Evolutionary conservation across 1,140 invertebrate genomes (phyloP), one percentile per base, ranked within the genome.

Genomic region (Helicoverpa zea): DNA sequence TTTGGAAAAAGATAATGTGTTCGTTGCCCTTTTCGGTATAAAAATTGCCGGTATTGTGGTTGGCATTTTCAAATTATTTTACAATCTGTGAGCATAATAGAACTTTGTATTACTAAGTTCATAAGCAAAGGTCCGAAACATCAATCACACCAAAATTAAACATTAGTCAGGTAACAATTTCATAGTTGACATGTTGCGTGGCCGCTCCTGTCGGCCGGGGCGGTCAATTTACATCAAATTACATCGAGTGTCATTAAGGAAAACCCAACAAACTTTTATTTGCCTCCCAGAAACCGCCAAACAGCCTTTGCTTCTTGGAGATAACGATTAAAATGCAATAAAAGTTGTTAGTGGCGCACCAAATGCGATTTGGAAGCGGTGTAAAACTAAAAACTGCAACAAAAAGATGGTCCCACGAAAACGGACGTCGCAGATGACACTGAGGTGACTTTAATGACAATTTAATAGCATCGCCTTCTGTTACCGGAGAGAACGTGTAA

Each of bases 161-260:
- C 87, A 91, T 88, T 77, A 91, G 84, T 88, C 88, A 88, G 87
- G 89, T 93, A 91, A 91, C 89, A 92, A 92, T 94, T 94, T 94
- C 90, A 94, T 90, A 94, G 92, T 93, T 93, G 93, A 94, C 93
- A 92, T 90, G 88, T 94, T 92, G 93, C 93, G 92, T 94, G 93
- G 86, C 74, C 81, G 84, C 86, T 84, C 81, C 87, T 82, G 89
- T 83, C 87, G 81, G 86, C 81, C 86, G 83, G 52, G 70, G 84
- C 83, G 88, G 88, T 93, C 93, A 94, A 94, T 94, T 94, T 93
- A 94, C 91, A 91, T 93, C 89, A 89, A 94, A 94, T 94, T 94
- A 94, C 89, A 88, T 87, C 85, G 86, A 90, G 84, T 89, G 90
- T 93, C 93, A 94, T 93, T 94, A 94, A 91, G 87, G 84, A 83